Base-by-base conservation (phyloP, 1,140 invertebrate species). In the Zaprionus gabonicus region DNA sequence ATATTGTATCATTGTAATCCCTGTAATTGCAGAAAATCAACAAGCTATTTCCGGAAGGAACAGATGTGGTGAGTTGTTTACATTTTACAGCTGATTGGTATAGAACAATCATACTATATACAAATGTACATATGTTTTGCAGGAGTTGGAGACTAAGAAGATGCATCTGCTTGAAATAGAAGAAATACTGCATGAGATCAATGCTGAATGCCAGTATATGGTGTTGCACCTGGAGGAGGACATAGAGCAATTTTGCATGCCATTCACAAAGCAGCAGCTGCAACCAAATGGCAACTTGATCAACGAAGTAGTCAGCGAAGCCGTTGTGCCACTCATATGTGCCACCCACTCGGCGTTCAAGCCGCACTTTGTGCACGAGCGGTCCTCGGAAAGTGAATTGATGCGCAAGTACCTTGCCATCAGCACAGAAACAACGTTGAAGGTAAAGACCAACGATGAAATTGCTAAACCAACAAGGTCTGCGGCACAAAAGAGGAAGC, bases 141-240 rank as follows among this genome's bases (percentile, higher is more conserved):
- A 92, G 91, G 69, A 86, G 56, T 74, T 70, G 0, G 38, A 57
- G 2, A 69, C 71, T 6, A 92, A 87, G 59, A 70, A 82, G 17
- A 71, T 38, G 0, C 80, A 79, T 28, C 64, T 93, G 1, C 46
- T 70, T 15, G 92, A 92, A 23, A 59, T 93, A 23, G 83, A 92
- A 51, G 76, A 77, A 1, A 71, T 80, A 9, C 64, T 93, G 23
- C 67, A 84, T 46, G 76, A 91, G 38, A 70, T 93, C 6, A 92
- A 91, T 78, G 82, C 81, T 3, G 92, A 93, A 56, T 82, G 91
- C 27, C 71, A 91, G 51, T 91, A 80, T 27, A 57, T 92, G 49
- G 58, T 84, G 2, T 5, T 91, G 5, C 76, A 78, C 7, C 59
- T 93, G 0, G 78, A 87, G 27, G 78, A 91, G 9, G 73, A 87